Evolutionary conservation across 2,888 invertebrate species (phyloP).

Genomic region (Acanthosepion lycidas): DNA sequence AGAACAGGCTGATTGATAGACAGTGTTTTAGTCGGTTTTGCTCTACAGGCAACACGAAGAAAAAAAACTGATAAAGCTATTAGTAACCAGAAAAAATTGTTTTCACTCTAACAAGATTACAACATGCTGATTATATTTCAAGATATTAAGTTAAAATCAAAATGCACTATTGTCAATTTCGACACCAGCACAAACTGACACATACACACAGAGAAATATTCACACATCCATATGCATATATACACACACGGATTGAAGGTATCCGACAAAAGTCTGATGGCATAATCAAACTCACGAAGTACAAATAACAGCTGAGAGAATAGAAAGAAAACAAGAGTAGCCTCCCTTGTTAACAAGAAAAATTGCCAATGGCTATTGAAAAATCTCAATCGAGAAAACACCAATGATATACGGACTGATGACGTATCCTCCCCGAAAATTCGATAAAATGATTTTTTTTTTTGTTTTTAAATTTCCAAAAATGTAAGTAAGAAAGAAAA

Average conservation of each 20-base stretch:
- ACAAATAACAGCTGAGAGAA: neutral
- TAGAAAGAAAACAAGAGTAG: neutral
- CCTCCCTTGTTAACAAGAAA: neutral
- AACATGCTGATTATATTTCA: neutral
- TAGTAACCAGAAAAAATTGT: neutral
- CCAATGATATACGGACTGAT: neutral
- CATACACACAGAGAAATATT: neutral
- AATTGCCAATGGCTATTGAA: neutral
- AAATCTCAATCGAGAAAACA: neutral
- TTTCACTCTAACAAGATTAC: neutral
- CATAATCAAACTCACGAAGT: neutral
- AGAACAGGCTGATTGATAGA: neutral
- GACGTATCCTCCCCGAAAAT: neutral
- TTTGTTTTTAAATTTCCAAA: neutral
- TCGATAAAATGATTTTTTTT: too few species aligned
- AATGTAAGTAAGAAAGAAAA: neutral
- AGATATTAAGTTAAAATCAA: neutral
- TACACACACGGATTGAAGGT: neutral
- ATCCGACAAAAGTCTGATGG: neutral
- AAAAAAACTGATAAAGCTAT: neutral
- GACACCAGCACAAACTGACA: neutral
- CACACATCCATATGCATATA: neutral
- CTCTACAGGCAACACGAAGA: neutral
- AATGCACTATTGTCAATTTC: neutral
- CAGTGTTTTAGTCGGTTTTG: neutral